Evolutionary conservation across 2,113 vertebrate species (phyloP).

Genomic region (Acinonyx jubatus): DNA sequence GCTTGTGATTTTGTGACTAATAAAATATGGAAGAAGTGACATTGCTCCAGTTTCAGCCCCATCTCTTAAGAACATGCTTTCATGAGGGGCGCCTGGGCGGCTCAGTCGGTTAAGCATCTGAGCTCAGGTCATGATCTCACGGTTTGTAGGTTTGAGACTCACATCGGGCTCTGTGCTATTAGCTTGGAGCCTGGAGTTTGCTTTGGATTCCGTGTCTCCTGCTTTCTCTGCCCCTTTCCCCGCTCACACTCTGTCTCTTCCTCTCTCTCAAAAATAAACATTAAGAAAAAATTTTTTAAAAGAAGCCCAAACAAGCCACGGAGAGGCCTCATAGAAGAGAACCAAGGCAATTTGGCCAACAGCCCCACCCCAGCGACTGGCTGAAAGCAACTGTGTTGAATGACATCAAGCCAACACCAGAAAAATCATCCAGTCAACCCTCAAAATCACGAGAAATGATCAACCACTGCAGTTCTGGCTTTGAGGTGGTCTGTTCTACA

Average conservation of each 20-base stretch:
- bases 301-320: not conserved
- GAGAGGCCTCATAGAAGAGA: not conserved
- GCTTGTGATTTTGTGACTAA: not conserved
- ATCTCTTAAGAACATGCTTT: not conserved
- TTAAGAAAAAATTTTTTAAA: too few species aligned
- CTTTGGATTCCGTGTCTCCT: too few species aligned
- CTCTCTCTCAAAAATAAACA: too few species aligned
- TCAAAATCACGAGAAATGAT: not conserved
- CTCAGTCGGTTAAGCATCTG: too few species aligned
- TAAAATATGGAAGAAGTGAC: not conserved
- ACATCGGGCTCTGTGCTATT: too few species aligned
- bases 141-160: too few species aligned
- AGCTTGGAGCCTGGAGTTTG: too few species aligned
- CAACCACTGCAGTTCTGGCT: not conserved
- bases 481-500: not conserved
- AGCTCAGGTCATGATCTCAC: too few species aligned
- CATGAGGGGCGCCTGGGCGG: not conserved
- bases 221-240: too few species aligned
- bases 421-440: not conserved
- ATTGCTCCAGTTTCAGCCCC: not conserved
- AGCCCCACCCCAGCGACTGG: not conserved
- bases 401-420: not conserved
- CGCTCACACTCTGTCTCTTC: too few species aligned
- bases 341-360: not conserved
- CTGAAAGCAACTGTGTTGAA: not conserved